Conservation (phyloP, 2,888 invertebrate genomes). For the Pherbina coryleti region DNA sequence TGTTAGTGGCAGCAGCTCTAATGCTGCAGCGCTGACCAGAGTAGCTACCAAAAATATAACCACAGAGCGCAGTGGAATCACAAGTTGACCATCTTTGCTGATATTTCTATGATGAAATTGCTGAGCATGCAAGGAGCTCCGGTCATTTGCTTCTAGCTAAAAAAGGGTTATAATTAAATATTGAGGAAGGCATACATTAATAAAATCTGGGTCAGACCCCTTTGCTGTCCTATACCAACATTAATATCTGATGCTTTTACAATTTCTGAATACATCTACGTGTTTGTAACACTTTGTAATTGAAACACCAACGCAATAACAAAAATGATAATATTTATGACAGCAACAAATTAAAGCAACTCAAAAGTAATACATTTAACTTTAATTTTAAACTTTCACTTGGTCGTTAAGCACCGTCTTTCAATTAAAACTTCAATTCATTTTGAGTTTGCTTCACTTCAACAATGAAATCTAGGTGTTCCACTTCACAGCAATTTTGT, state of each 20-base stretch:
- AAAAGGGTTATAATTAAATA: background rate
- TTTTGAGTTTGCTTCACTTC: no score
- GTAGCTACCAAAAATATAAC: slow-evolving; percentile 55
- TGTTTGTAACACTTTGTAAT: no score
- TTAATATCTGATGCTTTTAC: background rate
- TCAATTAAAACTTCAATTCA: no score
- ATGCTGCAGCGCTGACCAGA: slow-evolving; percentile 53
- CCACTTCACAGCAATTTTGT: no score
- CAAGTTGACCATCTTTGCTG: slow-evolving; percentile 11
- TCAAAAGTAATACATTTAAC: background rate
- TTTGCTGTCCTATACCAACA: background rate
- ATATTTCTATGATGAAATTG: background rate
- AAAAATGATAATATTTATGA: no score
- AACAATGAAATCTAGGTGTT: no score
- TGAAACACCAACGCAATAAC: no score
- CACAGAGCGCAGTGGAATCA: slow-evolving; percentile 53
- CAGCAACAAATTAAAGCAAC: background rate
- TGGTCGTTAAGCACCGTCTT: background rate
- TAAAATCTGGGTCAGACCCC: slow-evolving; percentile 5
- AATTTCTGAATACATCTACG: background rate
- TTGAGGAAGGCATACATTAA: background rate
- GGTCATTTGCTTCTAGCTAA: background rate
- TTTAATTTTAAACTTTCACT: background rate
- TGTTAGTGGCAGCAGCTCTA: slow-evolving; percentile 54
- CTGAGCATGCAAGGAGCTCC: background rate